These are phyloP conservation scores for Apis dorsata DNA, from an alignment of 1,140 invertebrate species.

Conservation along the genomic window DNA sequence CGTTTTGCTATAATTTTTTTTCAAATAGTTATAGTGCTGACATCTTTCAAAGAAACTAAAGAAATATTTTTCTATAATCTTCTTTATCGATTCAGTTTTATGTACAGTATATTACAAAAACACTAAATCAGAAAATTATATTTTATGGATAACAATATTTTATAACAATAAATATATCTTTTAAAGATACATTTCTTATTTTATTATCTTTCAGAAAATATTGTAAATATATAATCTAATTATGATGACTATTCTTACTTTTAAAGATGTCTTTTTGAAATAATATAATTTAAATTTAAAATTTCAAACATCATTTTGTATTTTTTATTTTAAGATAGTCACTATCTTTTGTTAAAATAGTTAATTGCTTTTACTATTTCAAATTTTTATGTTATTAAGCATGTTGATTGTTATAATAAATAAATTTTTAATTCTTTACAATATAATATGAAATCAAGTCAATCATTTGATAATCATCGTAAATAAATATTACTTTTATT, in stretches of 20 bases:
- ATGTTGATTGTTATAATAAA: no score
- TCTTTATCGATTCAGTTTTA: not conserved
- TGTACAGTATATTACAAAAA: not conserved
- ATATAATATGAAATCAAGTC: no score
- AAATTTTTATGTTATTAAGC: no score
- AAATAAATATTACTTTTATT: no score
- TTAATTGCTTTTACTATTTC: not conserved
- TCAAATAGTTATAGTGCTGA: not conserved
- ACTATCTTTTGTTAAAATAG: not conserved
- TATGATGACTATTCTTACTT: not conserved
- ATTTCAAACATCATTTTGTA: not conserved
- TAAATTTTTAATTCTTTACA: no score
- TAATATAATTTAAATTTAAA: no score
- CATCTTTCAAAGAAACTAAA: constrained; percentile 2
- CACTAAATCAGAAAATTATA: not conserved
- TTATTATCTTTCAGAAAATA: not conserved
- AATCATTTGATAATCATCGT: no score
- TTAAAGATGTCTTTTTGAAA: no score
- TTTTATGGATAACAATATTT: not conserved
- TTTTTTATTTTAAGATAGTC: not conserved
- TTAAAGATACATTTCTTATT: constrained; percentile 4
- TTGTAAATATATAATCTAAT: no score
- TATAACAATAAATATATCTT: not conserved
- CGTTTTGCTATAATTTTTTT: not conserved
- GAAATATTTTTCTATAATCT: no score